Conservation (phyloP, 2,113 vertebrate genomes). For the Actinemys pallida region DNA sequence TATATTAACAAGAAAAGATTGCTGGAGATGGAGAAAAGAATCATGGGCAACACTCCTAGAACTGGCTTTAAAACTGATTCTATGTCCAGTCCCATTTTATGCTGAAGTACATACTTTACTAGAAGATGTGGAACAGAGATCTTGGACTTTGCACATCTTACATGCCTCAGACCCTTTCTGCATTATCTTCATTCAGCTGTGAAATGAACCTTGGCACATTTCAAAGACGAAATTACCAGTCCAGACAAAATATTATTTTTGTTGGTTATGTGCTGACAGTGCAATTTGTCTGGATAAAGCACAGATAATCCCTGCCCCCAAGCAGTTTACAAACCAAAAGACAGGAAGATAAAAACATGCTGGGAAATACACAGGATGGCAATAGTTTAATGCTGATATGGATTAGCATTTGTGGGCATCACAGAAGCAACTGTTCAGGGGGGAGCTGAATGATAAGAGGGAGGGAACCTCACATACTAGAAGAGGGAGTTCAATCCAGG, state of each 20-base stretch:
- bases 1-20: not conserved
- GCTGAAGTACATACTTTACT: not conserved
- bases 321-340: not conserved
- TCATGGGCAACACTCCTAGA: not conserved
- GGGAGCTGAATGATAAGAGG: not conserved
- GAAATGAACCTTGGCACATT: not conserved
- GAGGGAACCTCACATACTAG: not conserved
- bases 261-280: not conserved
- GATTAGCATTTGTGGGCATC: not conserved
- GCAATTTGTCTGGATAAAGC: not conserved
- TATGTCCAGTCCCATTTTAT: not conserved
- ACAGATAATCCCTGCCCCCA: not conserved
- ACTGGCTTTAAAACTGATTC: not conserved
- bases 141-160: not conserved
- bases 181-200: not conserved
- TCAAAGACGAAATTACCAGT: not conserved
- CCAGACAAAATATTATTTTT: not conserved
- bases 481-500: not conserved
- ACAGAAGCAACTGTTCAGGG: not conserved
- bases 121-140: not conserved
- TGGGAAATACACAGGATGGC: not conserved
- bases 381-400: not conserved
- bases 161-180: not conserved
- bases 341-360: not conserved
- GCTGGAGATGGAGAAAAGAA: not conserved